Base-by-base conservation (phyloP, 2,888 invertebrate species). In the Hoplodrina blanda region DNA sequence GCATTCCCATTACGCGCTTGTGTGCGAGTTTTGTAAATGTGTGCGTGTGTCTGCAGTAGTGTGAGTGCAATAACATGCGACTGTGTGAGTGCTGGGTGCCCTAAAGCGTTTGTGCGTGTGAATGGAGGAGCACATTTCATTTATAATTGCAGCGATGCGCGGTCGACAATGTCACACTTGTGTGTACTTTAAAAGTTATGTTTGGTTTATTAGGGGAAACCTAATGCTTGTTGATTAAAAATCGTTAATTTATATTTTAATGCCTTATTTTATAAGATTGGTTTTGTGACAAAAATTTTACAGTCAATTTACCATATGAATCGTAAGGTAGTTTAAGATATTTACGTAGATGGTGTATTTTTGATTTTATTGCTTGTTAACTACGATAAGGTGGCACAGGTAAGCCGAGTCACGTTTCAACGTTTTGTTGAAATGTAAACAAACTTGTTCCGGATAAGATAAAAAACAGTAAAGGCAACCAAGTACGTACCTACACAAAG, bases 131-230 rank as follows among this genome's bases (percentile, higher is more conserved):
- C 94, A 95, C 95, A 95, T 95, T 95, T 95, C 94, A 93, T 95
- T 95, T 95, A 95, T 95, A 95, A 95, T 96, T 95, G 95, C 95
- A 94, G 92, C 89, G 95, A 95, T 94, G 95, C 94, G 94, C 95
- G 93, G 91, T 91, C 92, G 93, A 89, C 93, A 93, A 93, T 92
- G 92, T 92, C 93, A 92, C 92, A 92, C 91, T 92, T 90, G 90
- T 90, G 89, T 89, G 87, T 91, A 89, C 87, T 91, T 92, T 91
- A 88, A 62, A 69, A 91, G 86, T 90, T 89, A 90, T 91, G 91
- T 91, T 89, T 89, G 83, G 87, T 87, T 91, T 89, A 89, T 87
- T 87, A 85, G 85, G 87, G 88, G 86, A 88, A 88, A 86, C 84
- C 82, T 84, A 83, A 82, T 82, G 85, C 54, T 60, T 49, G 61